Conservation (phyloP, 2,888 invertebrate genomes). For the Hirtodrosophila cameraria region DNA sequence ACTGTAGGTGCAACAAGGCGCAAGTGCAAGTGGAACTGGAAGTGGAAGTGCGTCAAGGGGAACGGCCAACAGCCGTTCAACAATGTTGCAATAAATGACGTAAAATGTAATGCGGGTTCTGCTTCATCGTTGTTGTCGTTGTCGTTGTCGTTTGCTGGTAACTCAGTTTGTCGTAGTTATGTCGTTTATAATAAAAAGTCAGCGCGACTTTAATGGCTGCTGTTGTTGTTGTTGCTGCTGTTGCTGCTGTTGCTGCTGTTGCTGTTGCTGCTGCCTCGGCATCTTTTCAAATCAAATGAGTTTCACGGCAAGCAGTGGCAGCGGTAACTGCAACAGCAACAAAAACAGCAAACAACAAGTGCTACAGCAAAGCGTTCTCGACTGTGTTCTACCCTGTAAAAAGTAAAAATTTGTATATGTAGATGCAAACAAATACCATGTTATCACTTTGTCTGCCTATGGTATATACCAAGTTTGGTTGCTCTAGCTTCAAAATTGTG, state of each 20-base stretch:
- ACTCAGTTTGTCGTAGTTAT: conserved; percentile 79
- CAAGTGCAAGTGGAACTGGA: conserved; percentile 42
- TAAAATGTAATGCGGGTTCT: conserved; percentile 67
- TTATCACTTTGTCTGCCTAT: too few species aligned
- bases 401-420: background rate
- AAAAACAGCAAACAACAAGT: conserved; percentile 49
- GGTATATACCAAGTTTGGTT: too few species aligned
- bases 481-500: too few species aligned
- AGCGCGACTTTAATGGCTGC: conserved; percentile 78
- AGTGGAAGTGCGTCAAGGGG: conserved; percentile 36
- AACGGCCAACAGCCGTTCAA: conserved; percentile 42
- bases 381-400: conserved; percentile 23
- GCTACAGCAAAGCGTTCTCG: background rate
- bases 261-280: conserved; percentile 47
- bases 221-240: conserved; percentile 29
- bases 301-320: conserved; percentile 38
- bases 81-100: conserved; percentile 81
- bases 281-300: conserved; percentile 80
- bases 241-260: conserved; percentile 3
- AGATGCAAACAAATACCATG: background rate
- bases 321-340: conserved; percentile 40
- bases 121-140: conserved; percentile 40
- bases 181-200: conserved; percentile 79
- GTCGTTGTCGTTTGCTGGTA: conserved; percentile 59
- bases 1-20: conserved; percentile 54